Evolutionary conservation across 2,888 invertebrate species (phyloP).

Genomic region (Drosophila rubida): DNA sequence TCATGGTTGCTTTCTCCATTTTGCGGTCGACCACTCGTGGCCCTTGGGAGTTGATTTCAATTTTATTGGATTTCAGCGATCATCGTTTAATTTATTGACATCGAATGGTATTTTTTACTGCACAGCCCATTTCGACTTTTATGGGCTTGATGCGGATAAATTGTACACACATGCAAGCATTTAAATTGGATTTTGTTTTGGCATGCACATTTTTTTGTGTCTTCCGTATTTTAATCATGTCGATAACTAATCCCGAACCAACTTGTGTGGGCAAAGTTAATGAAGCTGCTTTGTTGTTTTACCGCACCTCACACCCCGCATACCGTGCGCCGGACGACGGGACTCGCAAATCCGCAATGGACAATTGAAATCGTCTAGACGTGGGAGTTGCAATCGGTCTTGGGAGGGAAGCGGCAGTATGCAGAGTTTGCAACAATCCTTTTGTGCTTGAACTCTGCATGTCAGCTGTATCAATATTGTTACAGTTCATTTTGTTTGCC

Average conservation of each 20-base stretch:
- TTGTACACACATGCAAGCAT: conserved; percentile 6
- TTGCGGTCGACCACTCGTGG: conserved; percentile 33
- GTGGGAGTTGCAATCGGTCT: conserved; percentile 7
- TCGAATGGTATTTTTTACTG: conserved; percentile 56
- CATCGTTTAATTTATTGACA: conserved; percentile 57
- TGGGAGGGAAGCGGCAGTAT: conserved; percentile 10
- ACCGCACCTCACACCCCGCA: background rate
- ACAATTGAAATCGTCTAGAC: conserved; percentile 48
- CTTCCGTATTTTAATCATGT: conserved; percentile 42
- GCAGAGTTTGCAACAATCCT: conserved; percentile 50
- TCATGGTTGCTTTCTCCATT: conserved; percentile 40
- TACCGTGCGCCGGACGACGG: conserved; percentile 24
- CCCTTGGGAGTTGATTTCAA: conserved; percentile 31
- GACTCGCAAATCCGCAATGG: conserved; percentile 51
- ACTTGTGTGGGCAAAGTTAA: conserved; percentile 56
- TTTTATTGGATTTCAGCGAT: conserved; percentile 56
- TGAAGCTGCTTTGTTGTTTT: conserved; percentile 52
- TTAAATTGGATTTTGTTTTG: conserved; percentile 54
- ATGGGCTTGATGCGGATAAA: conserved; percentile 35
- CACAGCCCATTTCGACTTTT: conserved; percentile 40
- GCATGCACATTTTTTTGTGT: conserved; percentile 27
- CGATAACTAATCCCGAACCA: conserved; percentile 37
- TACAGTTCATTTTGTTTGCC: conserved; percentile 81
- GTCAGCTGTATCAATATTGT: conserved; percentile 79
- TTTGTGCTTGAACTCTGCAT: conserved; percentile 64